Conservation (phyloP, 2,888 invertebrate species). For the Meganola albula region DNA sequence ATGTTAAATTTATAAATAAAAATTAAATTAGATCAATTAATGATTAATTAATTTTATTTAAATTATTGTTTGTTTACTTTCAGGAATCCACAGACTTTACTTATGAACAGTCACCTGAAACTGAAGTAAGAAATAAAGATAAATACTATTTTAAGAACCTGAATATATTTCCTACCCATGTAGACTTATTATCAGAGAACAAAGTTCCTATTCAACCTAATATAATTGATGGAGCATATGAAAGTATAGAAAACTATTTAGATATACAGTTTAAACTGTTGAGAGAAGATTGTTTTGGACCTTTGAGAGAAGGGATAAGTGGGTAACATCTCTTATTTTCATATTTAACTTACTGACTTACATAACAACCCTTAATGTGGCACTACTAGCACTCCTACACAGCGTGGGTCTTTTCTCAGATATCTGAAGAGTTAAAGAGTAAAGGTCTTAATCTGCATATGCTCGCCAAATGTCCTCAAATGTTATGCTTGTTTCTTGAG, state of each 20-base stretch:
- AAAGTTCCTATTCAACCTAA: constrained; percentile 68
- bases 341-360: too few relatives aligned
- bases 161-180: constrained; percentile 63
- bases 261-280: constrained; percentile 87
- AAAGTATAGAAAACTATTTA: constrained; percentile 83
- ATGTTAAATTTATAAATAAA: too few relatives aligned
- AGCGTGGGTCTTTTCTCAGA: too few relatives aligned
- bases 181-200: constrained; percentile 70
- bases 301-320: constrained; percentile 82
- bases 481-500: too few relatives aligned
- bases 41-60: neutral
- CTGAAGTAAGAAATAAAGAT: constrained; percentile 22
- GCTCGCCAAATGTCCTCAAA: too few relatives aligned
- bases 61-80: neutral
- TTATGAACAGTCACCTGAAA: neutral
- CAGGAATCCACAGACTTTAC: constrained; percentile 12
- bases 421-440: too few relatives aligned
- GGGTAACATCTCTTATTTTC: constrained; percentile 36
- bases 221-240: constrained; percentile 79
- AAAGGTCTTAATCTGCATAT: too few relatives aligned
- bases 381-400: too few relatives aligned
- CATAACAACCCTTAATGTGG: too few relatives aligned
- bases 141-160: constrained; percentile 44
- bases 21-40: too few relatives aligned
- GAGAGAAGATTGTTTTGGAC: constrained; percentile 87